These are phyloP conservation scores for Falco berigora DNA, from an alignment of 2,797 vertebrate species.

Conservation along the genomic window DNA sequence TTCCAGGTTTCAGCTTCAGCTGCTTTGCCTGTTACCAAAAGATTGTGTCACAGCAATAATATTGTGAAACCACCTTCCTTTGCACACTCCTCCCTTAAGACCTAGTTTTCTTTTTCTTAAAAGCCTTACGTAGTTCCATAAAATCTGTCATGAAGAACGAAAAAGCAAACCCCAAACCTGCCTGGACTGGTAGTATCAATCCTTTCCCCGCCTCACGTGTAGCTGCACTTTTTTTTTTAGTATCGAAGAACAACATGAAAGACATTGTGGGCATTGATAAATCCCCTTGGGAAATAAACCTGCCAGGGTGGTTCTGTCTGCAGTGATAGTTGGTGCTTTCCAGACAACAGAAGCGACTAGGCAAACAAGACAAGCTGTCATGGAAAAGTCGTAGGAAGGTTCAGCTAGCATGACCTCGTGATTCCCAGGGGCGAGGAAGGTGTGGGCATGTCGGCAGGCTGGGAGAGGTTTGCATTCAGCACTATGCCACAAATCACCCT, in stretches of 20 bases:
- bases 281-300: not conserved
- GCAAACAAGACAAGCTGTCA: not conserved
- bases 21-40: not conserved
- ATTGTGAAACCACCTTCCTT: not conserved
- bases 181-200: not conserved
- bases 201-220: not conserved
- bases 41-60: not conserved
- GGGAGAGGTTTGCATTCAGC: not conserved
- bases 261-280: not conserved
- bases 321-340: not conserved
- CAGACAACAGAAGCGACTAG: not conserved
- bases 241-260: not conserved
- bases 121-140: not conserved
- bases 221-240: not conserved
- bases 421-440: not conserved
- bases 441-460: not conserved
- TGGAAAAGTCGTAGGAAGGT: rapidly evolving
- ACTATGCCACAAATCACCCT: not conserved
- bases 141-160: not conserved
- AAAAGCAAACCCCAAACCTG: not conserved
- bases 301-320: not conserved
- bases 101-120: not conserved
- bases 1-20: not conserved
- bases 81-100: not conserved
- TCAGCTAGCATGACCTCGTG: not conserved